These are phyloP conservation scores for Acanthopleura granulata DNA, from an alignment of 2,888 invertebrate genomes.

Conservation along the genomic window DNA sequence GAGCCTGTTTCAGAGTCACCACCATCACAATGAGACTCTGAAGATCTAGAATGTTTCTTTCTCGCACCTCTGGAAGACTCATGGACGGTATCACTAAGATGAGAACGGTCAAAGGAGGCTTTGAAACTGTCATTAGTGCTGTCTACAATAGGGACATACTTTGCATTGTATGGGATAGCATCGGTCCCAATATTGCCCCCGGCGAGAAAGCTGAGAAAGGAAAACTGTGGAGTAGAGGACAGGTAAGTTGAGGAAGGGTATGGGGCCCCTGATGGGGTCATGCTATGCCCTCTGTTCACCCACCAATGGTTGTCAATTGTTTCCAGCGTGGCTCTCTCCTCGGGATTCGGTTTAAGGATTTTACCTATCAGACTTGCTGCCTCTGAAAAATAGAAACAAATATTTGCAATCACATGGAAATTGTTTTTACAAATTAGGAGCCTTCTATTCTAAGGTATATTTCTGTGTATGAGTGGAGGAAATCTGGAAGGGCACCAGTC, in stretches of 20 bases:
- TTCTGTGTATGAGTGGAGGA: too few relatives aligned
- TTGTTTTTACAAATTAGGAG: too few relatives aligned
- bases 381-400: conserved; percentile 73
- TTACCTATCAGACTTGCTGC: conserved; percentile 94
- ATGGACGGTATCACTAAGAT: not conserved
- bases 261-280: conserved; percentile 49
- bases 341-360: conserved; percentile 93
- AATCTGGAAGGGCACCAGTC: too few relatives aligned
- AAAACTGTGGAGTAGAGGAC: not conserved
- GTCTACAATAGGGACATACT: not conserved
- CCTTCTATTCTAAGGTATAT: too few relatives aligned
- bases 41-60: not conserved
- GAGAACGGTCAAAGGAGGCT: not conserved
- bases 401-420: too few relatives aligned
- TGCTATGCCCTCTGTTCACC: conserved; percentile 79
- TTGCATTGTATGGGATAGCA: not conserved
- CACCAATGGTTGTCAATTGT: conserved; percentile 97
- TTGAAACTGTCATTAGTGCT: not conserved
- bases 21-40: not conserved
- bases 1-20: not conserved
- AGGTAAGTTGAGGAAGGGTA: conserved; percentile 44
- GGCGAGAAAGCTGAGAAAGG: conserved; percentile 1
- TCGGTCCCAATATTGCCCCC: not conserved
- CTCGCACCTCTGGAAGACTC: not conserved
- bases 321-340: conserved; percentile 89